Evolutionary conservation across 1,140 invertebrate species (phyloP), one percentile per base, ranked within the genome.

Genomic region (Neodiprion lecontei): DNA sequence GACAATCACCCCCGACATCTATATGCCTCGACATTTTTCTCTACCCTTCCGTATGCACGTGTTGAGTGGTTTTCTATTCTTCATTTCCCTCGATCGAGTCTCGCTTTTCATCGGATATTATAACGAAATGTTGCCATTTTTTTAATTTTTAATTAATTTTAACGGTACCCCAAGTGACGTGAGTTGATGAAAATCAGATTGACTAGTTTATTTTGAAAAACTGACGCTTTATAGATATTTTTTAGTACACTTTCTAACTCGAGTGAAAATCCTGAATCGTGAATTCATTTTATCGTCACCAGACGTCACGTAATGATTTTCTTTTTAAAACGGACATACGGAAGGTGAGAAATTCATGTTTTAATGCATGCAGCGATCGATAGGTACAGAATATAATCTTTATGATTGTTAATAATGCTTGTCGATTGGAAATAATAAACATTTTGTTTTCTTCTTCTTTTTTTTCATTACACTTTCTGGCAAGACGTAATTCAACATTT

Each of bases 361-460:
- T 17, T 28, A 48, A 67, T 76, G 61, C 65, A 17, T 61, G 12
- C 21, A 48, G 53, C 50, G 12, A 48, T 23, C n/a, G 14, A 72
- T n/a, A 12, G n/a, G 48, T n/a, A 12, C 40, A 14, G 11, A 23
- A 65, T 77, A 50, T 70, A 12, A 70, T 72, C 65, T 49, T 28
- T 72, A 14, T 74, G 5, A 40, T 40, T 40, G 5, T 40, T 40
- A 40, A 40, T 5, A 21, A 21, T 40, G 28, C 28, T 40, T 40
- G 28, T 40, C 28, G 1, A 40, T 40, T 40, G 28, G 28, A 40
- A 40, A 2, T 40, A 5, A 2, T 40, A 40, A 48, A 21, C 74
- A 73, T 78, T 75, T 75, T 73, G 79, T 79, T 76, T 78, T 79
- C 79, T 88, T 82, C 78, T 80, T 82, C n/a, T 79, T 49, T 50